These are phyloP conservation scores for Drosophila sechellia DNA, from an alignment of 1,140 invertebrate species.

Conservation along the genomic window DNA sequence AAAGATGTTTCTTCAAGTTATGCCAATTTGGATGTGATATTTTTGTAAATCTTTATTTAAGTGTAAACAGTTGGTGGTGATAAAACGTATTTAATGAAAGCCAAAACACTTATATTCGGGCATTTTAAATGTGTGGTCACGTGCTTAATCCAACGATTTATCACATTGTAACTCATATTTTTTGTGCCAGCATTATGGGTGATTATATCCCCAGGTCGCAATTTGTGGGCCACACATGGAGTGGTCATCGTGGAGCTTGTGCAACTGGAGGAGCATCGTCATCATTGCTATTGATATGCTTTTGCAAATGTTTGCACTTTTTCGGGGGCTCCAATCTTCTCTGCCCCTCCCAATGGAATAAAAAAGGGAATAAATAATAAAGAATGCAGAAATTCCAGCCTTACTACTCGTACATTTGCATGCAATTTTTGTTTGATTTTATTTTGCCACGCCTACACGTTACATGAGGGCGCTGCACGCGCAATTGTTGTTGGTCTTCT, in stretches of 20 bases:
- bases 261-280: slow-evolving; percentile 42
- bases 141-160: not conserved
- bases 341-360: not conserved
- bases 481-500: slow-evolving; percentile 32
- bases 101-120: too few species aligned
- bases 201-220: slow-evolving; percentile 16
- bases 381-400: not conserved
- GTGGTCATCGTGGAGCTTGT: slow-evolving; percentile 7
- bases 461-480: slow-evolving; percentile 16
- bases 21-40: too few species aligned
- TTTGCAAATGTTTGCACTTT: slow-evolving; percentile 72
- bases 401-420: slow-evolving; percentile 15
- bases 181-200: not conserved
- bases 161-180: not conserved
- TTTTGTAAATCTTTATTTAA: too few species aligned
- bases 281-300: slow-evolving; percentile 74
- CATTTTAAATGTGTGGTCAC: too few species aligned
- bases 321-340: slow-evolving; percentile 14
- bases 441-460: slow-evolving; percentile 72
- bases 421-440: slow-evolving; percentile 66
- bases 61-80: too few species aligned
- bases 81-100: too few species aligned
- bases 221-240: slow-evolving; percentile 8
- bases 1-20: not conserved
- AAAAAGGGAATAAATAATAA: not conserved